Evolutionary conservation across 2,888 invertebrate genomes (phyloP).

Genomic region (Parnassius apollo): DNA sequence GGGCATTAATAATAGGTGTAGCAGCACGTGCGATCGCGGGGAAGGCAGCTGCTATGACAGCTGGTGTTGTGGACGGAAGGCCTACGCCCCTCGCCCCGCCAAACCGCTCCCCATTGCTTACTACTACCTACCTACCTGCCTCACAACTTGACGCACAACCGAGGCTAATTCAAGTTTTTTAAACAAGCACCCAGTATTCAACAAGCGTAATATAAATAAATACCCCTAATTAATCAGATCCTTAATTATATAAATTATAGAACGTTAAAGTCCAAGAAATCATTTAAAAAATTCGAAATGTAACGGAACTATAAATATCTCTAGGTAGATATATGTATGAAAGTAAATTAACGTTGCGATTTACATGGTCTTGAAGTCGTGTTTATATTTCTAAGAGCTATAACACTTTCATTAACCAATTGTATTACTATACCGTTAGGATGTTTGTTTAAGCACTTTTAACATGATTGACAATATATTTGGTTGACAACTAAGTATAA

Average conservation of each 20-base stretch:
- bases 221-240: constrained; percentile 36
- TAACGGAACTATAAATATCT: background rate
- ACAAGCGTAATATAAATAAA: constrained; percentile 36
- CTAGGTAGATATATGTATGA: background rate
- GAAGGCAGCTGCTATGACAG: constrained; percentile 75
- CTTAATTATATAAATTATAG: constrained; percentile 36
- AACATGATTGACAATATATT: too few species aligned
- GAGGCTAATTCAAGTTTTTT: constrained; percentile 36
- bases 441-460: too few species aligned
- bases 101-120: constrained; percentile 36
- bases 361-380: background rate
- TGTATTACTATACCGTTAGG: too few species aligned
- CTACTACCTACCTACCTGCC: constrained; percentile 46
- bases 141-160: constrained; percentile 51
- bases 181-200: constrained; percentile 37
- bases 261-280: constrained; percentile 36
- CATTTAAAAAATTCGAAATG: constrained; percentile 28
- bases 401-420: too few species aligned
- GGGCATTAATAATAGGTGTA: constrained; percentile 70
- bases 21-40: constrained; percentile 68
- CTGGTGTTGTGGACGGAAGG: constrained; percentile 68
- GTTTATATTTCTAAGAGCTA: too few species aligned
- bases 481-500: too few species aligned
- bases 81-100: constrained; percentile 39
- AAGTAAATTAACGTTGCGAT: background rate